Base-by-base conservation (phyloP, 2,113 vertebrate species). In the Pholis gunnellus region DNA sequence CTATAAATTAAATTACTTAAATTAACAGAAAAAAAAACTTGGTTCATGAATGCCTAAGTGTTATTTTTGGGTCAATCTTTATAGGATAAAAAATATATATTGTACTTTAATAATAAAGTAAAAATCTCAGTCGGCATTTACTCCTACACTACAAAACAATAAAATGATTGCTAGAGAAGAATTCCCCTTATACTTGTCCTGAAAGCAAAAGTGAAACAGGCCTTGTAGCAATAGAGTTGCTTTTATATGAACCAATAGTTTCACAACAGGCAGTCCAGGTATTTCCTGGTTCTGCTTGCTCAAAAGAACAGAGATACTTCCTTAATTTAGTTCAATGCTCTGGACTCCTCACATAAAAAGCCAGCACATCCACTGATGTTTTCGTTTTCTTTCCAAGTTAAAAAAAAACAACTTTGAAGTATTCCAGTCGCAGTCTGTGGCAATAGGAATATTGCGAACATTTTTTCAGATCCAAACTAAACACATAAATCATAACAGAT, bases 201-300 rank as follows among this genome's bases (percentile, higher is more conserved):
- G 34, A 72, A 69, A 66, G 20, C 14, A 76, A 84, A 80, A 79
- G 64, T 52, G 18, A 79, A 86, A 86, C 8, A 7, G 6, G 20
- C 17, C 40, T 34, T 34, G 65, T 52, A 10, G 17, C 38, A 75
- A 68, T 13, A 48, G 1, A 42, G 38, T 6, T 29, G 13, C 18
- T 63, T 72, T 56, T 18, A 67, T 20, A 59, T 34, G 2, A 34
- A 13, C 11, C 25, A 42, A 13, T 42, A 44, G 64, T 52, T 57
- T 67, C 27, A 57, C 15, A 78, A 48, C 13, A 72, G 14, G 57
- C 15, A 61, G 15, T 44, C 2, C 18, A 77, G 65, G 69, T 42
- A 86, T 87, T 80, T 87, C 73, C 78, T 65, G 34, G 17, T 74
- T 46, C 13, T n/a, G 31, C 36, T 67, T 29, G 3, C 71, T 70